Evolutionary conservation across 92 coral and sea anemone species (phyloP).

Genomic region (Siderastrea siderea): DNA sequence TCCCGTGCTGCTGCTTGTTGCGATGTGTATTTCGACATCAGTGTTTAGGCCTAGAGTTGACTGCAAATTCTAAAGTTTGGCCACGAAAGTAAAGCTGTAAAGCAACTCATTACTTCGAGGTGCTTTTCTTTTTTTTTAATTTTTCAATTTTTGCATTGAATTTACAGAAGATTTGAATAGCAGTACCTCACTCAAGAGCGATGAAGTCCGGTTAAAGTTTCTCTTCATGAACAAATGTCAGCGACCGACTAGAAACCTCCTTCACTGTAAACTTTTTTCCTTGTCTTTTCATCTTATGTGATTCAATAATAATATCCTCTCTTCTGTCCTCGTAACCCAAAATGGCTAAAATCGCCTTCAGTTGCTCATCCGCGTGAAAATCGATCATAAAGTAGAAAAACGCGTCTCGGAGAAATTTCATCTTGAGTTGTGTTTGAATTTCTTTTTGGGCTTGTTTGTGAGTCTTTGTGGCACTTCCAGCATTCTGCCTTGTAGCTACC

Average conservation of each 20-base stretch:
- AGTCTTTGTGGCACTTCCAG: slow-evolving; percentile 38
- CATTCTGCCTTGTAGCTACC: slow-evolving; percentile 31
- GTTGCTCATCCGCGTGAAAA: slow-evolving; percentile 97
- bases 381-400: slow-evolving; percentile 98
- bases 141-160: not conserved
- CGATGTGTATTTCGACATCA: too few relatives aligned
- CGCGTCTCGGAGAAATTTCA: slow-evolving; percentile 96
- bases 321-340: slow-evolving; percentile 95
- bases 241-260: slow-evolving; percentile 94
- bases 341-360: slow-evolving; percentile 96
- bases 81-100: too few relatives aligned
- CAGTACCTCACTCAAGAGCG: not conserved
- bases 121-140: too few relatives aligned
- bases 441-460: slow-evolving; percentile 75
- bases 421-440: slow-evolving; percentile 84
- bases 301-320: slow-evolving; percentile 87
- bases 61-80: too few relatives aligned
- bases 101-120: too few relatives aligned
- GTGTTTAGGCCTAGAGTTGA: too few relatives aligned
- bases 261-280: slow-evolving; percentile 94
- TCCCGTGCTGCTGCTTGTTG: too few relatives aligned
- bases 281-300: slow-evolving; percentile 87
- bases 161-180: not conserved
- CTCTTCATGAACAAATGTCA: slow-evolving; percentile 94
- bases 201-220: not conserved